Evolutionary conservation across 2,797 vertebrate genomes (phyloP).

Genomic region (Masticophis lateralis): DNA sequence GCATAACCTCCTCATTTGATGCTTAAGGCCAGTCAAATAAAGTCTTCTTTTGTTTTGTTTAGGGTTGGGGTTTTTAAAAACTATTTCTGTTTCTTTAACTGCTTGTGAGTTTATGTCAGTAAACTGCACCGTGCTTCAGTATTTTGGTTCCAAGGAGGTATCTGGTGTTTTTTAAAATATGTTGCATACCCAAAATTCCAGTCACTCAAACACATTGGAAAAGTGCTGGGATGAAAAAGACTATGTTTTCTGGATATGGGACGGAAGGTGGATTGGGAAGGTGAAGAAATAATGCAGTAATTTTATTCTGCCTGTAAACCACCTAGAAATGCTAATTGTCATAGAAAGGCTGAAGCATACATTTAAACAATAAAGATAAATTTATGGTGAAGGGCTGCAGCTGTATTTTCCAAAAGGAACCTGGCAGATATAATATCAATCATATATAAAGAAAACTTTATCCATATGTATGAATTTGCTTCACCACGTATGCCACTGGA

Average conservation of each 20-base stretch:
- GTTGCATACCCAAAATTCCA: background rate
- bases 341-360: background rate
- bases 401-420: background rate
- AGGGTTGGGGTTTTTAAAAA: background rate
- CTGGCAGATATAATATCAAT: background rate
- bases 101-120: background rate
- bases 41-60: background rate
- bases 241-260: background rate
- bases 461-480: background rate
- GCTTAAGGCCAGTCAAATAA: background rate
- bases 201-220: background rate
- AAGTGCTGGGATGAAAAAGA: background rate
- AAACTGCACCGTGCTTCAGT: background rate
- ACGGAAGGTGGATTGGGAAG: background rate
- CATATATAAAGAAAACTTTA: constrained; percentile 5
- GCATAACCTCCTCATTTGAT: background rate
- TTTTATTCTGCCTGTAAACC: background rate
- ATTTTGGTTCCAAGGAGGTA: background rate
- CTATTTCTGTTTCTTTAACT: background rate
- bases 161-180: background rate
- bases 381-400: background rate
- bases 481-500: background rate
- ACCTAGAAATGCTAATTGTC: background rate
- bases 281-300: background rate
- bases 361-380: background rate